A percentile compares a stretch with the other conserved stretches of the same genome.
Conservation (phyloP, 2,888 invertebrate genomes). For the Cephonodes hylas region DNA sequence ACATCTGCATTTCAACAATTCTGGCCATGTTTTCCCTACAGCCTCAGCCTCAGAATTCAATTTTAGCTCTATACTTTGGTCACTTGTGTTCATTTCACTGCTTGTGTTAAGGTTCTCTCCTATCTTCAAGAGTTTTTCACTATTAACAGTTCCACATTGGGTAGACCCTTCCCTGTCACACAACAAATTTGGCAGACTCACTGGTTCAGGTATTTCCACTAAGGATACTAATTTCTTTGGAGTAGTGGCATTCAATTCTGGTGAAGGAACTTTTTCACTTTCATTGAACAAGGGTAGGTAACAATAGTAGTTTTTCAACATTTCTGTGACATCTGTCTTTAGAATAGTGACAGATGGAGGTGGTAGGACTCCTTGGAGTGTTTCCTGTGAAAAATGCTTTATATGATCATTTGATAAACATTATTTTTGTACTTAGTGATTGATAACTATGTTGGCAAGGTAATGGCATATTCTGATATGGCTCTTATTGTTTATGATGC, state of each 20-base stretch:
- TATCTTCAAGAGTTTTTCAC: background rate
- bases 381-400: conserved; percentile 60
- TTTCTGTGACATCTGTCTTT: conserved; percentile 84
- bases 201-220: conserved; percentile 56
- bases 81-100: conserved; percentile 53
- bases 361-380: conserved; percentile 85
- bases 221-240: conserved; percentile 69
- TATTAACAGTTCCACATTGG: background rate
- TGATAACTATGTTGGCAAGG: too few relatives aligned
- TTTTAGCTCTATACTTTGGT: conserved; percentile 58
- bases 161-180: background rate
- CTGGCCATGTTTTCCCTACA: conserved; percentile 79
- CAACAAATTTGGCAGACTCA: conserved; percentile 10
- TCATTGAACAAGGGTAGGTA: conserved; percentile 76
- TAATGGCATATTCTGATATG: too few relatives aligned
- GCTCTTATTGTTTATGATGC: too few relatives aligned
- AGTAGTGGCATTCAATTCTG: conserved; percentile 55
- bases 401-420: background rate
- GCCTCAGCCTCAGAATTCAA: conserved; percentile 62
- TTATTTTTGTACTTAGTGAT: too few relatives aligned
- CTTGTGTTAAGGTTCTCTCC: background rate
- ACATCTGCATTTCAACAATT: conserved; percentile 82
- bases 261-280: conserved; percentile 43
- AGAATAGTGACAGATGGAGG: conserved; percentile 88
- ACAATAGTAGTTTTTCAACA: conserved; percentile 81